A percentile compares a stretch with the other conserved stretches of the same genome.
Conservation (phyloP, 37 sponge, comb jelly and placozoan genomes). For the Chondrosia reniformis region DNA sequence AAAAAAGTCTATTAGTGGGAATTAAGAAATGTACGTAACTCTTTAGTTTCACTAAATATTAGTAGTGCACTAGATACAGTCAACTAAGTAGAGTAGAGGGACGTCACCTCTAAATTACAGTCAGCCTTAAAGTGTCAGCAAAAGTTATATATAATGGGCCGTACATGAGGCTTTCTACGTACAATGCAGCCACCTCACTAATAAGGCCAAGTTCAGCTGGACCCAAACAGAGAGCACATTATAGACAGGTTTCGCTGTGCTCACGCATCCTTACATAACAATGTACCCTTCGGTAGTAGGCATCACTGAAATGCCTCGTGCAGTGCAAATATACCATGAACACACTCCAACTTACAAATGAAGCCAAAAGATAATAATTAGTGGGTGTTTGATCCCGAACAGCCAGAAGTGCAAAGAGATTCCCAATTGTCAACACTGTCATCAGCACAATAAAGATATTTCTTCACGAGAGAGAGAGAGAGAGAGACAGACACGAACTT, state of each 20-base stretch:
- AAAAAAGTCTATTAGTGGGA: conserved; percentile 8
- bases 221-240: background rate
- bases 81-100: no score
- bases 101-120: no score
- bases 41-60: background rate
- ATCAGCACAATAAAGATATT: conserved; percentile 35
- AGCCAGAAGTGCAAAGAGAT: conserved; percentile 64
- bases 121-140: no score
- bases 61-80: no score
- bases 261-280: background rate
- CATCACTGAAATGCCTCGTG: no score
- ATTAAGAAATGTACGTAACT: background rate
- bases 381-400: conserved; percentile 62
- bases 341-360: conserved; percentile 69
- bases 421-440: conserved; percentile 38
- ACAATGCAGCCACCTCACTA: background rate
- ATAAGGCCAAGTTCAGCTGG: no score
- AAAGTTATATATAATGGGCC: no score
- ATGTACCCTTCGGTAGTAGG: no score
- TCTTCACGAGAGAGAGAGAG: conserved; percentile 13
- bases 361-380: conserved; percentile 59
- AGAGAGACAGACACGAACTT: background rate
- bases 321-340: no score
- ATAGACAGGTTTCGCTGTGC: background rate
- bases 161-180: no score